Percentiles rank a stretch among this genome's conserved stretches.
phyloP scores from a whole-genome alignment of 2,797 vertebrate species.

The Percopsis omiscomaycus region DNA sequence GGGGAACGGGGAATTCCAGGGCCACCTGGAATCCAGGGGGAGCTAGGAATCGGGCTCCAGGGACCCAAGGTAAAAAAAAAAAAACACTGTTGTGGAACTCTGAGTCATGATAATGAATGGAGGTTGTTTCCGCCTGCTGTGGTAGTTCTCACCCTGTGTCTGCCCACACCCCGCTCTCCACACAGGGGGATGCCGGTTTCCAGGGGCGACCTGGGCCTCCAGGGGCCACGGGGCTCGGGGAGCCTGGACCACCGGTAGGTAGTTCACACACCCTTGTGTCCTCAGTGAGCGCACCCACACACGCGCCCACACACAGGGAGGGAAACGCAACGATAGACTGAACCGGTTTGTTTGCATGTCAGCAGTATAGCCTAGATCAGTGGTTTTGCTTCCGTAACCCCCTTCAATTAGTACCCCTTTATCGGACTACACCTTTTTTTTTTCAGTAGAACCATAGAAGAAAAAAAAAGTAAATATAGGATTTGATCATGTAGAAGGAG shows the following conservation, averaged over 20 bases:
- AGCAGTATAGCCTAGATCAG: no score
- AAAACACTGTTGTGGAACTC: constrained; percentile 41
- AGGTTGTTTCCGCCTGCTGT: constrained; percentile 64
- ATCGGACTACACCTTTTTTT: no score
- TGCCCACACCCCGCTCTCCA: constrained; percentile 22
- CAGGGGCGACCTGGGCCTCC: constrained; percentile 81
- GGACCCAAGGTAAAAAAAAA: constrained; percentile 83
- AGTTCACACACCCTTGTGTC: not conserved
- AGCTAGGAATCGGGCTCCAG: constrained; percentile 85
- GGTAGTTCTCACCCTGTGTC: constrained; percentile 3
- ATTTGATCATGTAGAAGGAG: no score
- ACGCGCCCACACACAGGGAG: no score
- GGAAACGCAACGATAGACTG: not conserved
- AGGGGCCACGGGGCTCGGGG: constrained; percentile 83
- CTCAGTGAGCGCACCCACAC: no score
- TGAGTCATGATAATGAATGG: constrained; percentile 16
- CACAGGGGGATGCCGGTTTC: constrained; percentile 82
- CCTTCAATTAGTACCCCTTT: no score
- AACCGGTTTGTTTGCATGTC: not conserved
- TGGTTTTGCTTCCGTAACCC: no score
- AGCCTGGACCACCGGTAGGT: constrained; percentile 83
- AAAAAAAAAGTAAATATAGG: no score
- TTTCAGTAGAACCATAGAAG: no score
- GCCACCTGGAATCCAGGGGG: constrained; percentile 86
- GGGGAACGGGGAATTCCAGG: constrained; percentile 87